These are phyloP conservation scores for Ormyrus thymus DNA, from an alignment of 2,888 invertebrate species.

Conservation along the genomic window DNA sequence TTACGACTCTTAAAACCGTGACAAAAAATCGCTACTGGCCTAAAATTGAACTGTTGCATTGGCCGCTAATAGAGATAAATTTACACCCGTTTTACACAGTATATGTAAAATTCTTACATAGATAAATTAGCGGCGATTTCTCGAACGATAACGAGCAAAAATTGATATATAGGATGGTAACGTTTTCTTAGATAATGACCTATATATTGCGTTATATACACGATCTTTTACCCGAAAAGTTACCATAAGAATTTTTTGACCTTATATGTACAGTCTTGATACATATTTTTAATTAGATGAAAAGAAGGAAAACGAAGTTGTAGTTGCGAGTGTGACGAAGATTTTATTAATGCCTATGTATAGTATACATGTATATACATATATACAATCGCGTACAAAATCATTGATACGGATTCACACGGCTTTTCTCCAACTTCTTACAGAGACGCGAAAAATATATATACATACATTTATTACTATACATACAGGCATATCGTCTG, in stretches of 20 bases:
- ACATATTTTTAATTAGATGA: slow-evolving; percentile 56
- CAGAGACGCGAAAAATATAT: slow-evolving; percentile 27
- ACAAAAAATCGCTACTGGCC: slow-evolving; percentile 24
- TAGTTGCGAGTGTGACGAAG: slow-evolving; percentile 48
- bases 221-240: slow-evolving; percentile 56
- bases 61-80: slow-evolving; percentile 21
- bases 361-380: slow-evolving; percentile 41
- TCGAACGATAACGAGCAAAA: slow-evolving; percentile 30
- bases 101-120: slow-evolving; percentile 23
- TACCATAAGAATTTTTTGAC: slow-evolving; percentile 57
- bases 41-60: slow-evolving; percentile 25
- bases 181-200: slow-evolving; percentile 51
- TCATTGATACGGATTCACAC: slow-evolving; percentile 4
- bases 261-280: slow-evolving; percentile 57
- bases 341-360: slow-evolving; percentile 52
- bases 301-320: slow-evolving; percentile 28
- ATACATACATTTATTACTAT: slow-evolving; percentile 23
- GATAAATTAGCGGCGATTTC: slow-evolving; percentile 10
- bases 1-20: slow-evolving; percentile 78
- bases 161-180: slow-evolving; percentile 49
- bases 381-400: slow-evolving; percentile 18
- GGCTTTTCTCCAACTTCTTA: slow-evolving; percentile 13
- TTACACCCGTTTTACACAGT: slow-evolving; percentile 1
- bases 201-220: slow-evolving; percentile 55
- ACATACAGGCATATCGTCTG: slow-evolving; percentile 34